Evolutionary conservation across 92 coral and sea anemone species (phyloP), one percentile per base, ranked within the genome.

Genomic region (Actinernus sp.): DNA sequence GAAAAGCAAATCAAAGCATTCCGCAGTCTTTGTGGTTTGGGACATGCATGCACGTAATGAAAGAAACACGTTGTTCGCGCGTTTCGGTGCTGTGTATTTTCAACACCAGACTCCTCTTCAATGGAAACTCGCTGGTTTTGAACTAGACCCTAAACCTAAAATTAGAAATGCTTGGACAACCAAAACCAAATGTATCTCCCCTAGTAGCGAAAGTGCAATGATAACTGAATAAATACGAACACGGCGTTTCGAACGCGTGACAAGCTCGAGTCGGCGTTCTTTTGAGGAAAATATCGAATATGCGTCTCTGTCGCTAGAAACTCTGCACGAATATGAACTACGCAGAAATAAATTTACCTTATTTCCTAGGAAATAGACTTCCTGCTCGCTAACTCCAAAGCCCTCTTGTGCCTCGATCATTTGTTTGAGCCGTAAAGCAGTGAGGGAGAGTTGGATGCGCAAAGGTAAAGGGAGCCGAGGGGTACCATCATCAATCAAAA

Each of bases 351-450:
- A 56, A 37, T 53, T 78, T 71, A 93, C 98, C 98, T 88, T 88
- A 54, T 59, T 75, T 62, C 90, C 97, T 52, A 88, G 92, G 63
- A 91, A 92, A 71, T 80, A 87, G 59, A 91, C 89, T 57, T 92
- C 90, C 40, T 94, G 98, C 39, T 94, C 98, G 58, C 90, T 72
- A 9, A 94, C 81, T 46, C 95, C 92, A 81, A 94, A 84, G 62
- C 98, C 98, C 76, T 94, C 98, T 61, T 94, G 98, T 44, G 93
- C 93, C 47, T 94, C 98, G 28, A 94, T 86, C 88, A 94, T 90
- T 63, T 94, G 97, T 74, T 94, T 94, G 41, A 94, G 84, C 13
- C 98, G 76, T 31, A 86, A 58, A 26, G 84, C 98, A 19, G 87
- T 94, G 41, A 83, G 64, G 18, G 92, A 89, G 9, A 91, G 85